Conservation (phyloP, 2,113 vertebrate genomes). For the Paraplagusia blochii region DNA sequence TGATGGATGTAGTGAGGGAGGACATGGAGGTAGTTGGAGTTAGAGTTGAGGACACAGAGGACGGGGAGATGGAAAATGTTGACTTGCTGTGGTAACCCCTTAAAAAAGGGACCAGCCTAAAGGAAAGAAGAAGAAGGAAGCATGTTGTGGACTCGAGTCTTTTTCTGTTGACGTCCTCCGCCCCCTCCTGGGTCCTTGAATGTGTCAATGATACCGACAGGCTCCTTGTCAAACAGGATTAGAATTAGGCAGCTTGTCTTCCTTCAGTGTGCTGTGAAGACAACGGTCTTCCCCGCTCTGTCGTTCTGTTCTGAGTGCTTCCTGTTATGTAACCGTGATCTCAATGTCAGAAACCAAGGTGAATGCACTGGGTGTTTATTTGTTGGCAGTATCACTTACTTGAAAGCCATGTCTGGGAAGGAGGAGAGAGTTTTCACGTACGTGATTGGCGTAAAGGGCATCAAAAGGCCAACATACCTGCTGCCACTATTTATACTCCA, state of each 20-base stretch:
- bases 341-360: slow-evolving; percentile 40
- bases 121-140: too few relatives aligned
- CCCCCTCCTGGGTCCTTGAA: slow-evolving; percentile 1
- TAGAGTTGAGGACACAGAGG: too few relatives aligned
- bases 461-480: slow-evolving; percentile 21
- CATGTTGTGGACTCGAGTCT: not conserved
- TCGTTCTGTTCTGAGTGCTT: slow-evolving; percentile 33
- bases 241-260: slow-evolving; percentile 7
- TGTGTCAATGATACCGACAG: slow-evolving; percentile 12
- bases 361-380: slow-evolving; percentile 45
- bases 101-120: too few relatives aligned
- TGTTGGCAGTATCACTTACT: slow-evolving; percentile 45
- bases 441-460: slow-evolving; percentile 8
- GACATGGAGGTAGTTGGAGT: too few relatives aligned
- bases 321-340: slow-evolving; percentile 57
- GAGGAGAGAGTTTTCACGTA: slow-evolving; percentile 21
- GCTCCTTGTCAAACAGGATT: slow-evolving; percentile 32
- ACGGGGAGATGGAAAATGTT: too few relatives aligned
- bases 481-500: slow-evolving; percentile 41
- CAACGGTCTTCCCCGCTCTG: slow-evolving; percentile 1
- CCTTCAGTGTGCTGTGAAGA: not conserved
- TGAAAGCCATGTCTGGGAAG: slow-evolving; percentile 5
- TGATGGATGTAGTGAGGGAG: too few relatives aligned
- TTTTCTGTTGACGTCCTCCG: not conserved
- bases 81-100: too few relatives aligned